These are phyloP conservation scores for Atta cephalotes DNA, from an alignment of 1,140 invertebrate genomes.

Conservation along the genomic window DNA sequence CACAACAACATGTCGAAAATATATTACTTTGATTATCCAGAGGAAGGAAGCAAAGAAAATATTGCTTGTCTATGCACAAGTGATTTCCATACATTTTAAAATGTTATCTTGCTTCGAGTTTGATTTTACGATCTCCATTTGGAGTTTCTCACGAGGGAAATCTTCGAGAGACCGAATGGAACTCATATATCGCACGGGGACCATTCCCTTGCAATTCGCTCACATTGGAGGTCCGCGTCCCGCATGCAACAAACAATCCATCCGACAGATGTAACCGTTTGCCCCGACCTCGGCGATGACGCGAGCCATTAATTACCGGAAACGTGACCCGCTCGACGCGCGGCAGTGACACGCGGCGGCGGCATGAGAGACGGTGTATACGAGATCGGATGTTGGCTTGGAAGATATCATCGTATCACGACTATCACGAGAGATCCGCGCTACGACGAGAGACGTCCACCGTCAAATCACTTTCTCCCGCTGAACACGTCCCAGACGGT, in stretches of 20 bases:
- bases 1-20: conserved; percentile 1
- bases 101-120: not conserved
- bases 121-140: not conserved
- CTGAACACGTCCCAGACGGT: conserved; percentile 54
- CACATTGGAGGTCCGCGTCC: conserved; percentile 27
- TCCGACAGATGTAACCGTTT: conserved; percentile 82
- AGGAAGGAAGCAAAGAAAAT: not conserved
- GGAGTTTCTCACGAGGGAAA: conserved; percentile 39
- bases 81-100: not conserved
- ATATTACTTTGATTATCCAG: not conserved
- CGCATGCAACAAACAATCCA: conserved; percentile 77
- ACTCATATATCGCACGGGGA: not conserved
- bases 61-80: not conserved
- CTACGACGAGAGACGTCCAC: conserved; percentile 53
- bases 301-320: conserved; percentile 84
- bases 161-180: conserved; percentile 3
- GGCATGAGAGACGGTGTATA: conserved; percentile 29
- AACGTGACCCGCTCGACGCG: conserved; percentile 79
- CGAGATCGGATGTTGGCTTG: conserved; percentile 58
- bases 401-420: conserved; percentile 72
- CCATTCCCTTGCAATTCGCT: conserved; percentile 31
- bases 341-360: conserved; percentile 66
- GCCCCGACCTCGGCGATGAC: conserved; percentile 78
- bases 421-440: conserved; percentile 68
- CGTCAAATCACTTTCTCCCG: conserved; percentile 73